Base-by-base conservation (phyloP, 2,113 vertebrate species). In the Tragelaphus buxtoni region DNA sequence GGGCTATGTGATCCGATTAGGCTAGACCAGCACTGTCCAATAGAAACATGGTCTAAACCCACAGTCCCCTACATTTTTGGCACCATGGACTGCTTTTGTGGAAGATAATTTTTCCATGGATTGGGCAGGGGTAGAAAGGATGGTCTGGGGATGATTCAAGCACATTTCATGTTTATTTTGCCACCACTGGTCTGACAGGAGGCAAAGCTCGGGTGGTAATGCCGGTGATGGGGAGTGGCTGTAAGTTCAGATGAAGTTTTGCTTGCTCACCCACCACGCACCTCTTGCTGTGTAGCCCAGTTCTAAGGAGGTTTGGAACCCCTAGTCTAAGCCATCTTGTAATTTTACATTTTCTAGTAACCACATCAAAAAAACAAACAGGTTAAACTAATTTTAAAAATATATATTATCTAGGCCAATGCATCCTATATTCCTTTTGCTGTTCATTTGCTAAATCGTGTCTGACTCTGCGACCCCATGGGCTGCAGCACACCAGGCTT, bases 381-480 rank as follows among this genome's bases (percentile, higher is more conserved):
- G 16, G 17, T 53, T 11, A 95, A 90, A 95, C 28, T 32, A 89
- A 95, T 76, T 88, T 39, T 30, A 35, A 81, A 53, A 20, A 45
- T 87, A 51, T 22, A 79, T 76, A 83, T 74, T 56, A 76, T 69
- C 55, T 58, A 95, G 58, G 9, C 18, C 84, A 61, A 9, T 28
- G 22, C 28, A 56, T 5, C 51, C 26, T 85, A 61, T 61, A 84
- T n/a, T 39, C 20, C 35, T 69, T 39, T 69, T 39, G 65, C n/a
- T 69, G 4, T 69, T 69, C 65, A 39, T 69, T 39, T 39, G n/a
- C 18, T 39, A 69, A 69, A 69, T 69, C 4, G 1, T 69, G n/a
- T 69, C n/a, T 35, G 18, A 69, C 17, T 69, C n/a, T 69, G 65
- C 0, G 4, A 10, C 65, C 9, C 5, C 9, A 11, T 69, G 9